Conservation (phyloP, 1,140 invertebrate species). For the Drosophila fuyamai region DNA sequence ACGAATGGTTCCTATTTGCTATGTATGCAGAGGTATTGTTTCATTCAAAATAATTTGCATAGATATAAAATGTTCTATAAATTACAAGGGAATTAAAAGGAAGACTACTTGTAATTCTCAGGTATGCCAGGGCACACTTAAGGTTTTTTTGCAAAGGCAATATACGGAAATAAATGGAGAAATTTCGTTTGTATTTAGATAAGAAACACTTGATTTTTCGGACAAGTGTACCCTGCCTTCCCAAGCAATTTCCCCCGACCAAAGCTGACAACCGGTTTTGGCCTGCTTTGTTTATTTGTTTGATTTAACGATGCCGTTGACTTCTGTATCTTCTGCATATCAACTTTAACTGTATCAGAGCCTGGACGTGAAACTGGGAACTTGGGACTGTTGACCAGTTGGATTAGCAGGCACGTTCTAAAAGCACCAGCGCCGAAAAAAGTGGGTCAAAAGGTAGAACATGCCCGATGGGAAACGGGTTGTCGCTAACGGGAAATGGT, state of each 20-base stretch:
- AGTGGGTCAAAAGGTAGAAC: constrained; percentile 45
- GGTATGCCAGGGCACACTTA: too few relatives aligned
- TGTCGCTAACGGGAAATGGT: constrained; percentile 67
- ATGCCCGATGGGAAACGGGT: constrained; percentile 75
- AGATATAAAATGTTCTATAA: too few relatives aligned
- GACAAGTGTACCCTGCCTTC: constrained; percentile 49
- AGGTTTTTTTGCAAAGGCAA: too few relatives aligned
- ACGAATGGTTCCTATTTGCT: too few relatives aligned
- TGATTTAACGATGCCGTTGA: constrained; percentile 63
- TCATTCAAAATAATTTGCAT: too few relatives aligned
- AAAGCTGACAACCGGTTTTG: constrained; percentile 36
- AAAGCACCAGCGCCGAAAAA: constrained; percentile 52
- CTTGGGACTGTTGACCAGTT: constrained; percentile 63
- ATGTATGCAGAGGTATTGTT: too few relatives aligned
- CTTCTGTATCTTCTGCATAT: constrained; percentile 51
- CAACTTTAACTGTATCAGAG: constrained; percentile 69
- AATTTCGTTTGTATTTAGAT: background rate
- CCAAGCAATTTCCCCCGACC: constrained; percentile 52
- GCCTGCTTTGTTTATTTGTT: constrained; percentile 65
- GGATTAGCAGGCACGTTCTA: constrained; percentile 74
- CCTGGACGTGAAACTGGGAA: constrained; percentile 29
- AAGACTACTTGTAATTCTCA: too few relatives aligned
- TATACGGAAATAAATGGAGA: too few relatives aligned
- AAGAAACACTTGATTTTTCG: background rate
- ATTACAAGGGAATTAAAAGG: too few relatives aligned